phyloP scores from a whole-genome alignment of 2,888 invertebrate species.

The Prostheceraeus crozeri region DNA sequence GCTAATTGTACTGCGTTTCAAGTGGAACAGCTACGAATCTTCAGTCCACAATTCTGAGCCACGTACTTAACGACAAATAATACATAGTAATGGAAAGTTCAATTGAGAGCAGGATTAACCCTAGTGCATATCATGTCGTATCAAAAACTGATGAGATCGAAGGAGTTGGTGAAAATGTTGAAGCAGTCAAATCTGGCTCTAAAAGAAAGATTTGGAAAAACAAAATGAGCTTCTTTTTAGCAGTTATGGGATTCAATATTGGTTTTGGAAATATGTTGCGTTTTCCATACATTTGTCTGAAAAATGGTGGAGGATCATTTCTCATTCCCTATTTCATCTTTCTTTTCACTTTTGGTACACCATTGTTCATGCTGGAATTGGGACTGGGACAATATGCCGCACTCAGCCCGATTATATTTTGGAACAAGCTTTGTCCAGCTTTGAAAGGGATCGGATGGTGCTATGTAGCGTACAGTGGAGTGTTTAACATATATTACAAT shows the following conservation, averaged over 20 bases:
- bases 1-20: no score
- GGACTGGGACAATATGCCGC: neutral
- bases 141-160: no score
- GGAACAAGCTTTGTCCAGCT: neutral
- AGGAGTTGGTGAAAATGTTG: no score
- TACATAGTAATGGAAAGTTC: no score
- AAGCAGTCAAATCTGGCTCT: no score
- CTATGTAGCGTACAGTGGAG: neutral
- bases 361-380: neutral
- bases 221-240: constrained; percentile 60
- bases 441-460: constrained; percentile 14
- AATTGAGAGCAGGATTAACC: no score
- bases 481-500: neutral
- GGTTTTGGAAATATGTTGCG: constrained; percentile 59
- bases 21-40: no score
- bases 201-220: constrained; percentile 51
- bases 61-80: no score
- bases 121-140: no score
- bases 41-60: no score
- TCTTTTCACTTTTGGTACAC: neutral
- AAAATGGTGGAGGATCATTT: constrained; percentile 4
- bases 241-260: constrained; percentile 61
- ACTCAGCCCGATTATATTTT: neutral
- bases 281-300: neutral
- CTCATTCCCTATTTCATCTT: constrained; percentile 4